Base-by-base conservation (phyloP, 2,888 invertebrate species). In the Drosophila conformis region DNA sequence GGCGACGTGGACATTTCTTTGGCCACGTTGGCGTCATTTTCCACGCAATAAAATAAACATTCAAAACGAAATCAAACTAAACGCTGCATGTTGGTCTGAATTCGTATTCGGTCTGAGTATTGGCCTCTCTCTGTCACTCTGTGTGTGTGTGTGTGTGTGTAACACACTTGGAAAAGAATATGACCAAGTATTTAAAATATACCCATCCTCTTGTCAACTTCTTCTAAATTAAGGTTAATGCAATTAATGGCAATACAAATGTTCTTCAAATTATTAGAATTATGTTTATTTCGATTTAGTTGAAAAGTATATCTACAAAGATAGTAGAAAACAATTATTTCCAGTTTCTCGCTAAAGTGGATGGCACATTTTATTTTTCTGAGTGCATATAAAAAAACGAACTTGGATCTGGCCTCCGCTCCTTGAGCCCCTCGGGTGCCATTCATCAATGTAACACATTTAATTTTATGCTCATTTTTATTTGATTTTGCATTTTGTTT, bases 1-100 rank as follows among this genome's bases (percentile, higher is more conserved):
- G 75, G 71, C 74, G 72, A 76, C 80, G 79, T 75, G 67, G 68
- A 89, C 87, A 84, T 85, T 90, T 90, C 82, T 82, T 91, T 90
- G 91, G 91, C 92, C 92, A 91, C 89, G 87, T 91, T 91, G 91
- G 91, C 91, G 91, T 91, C 91, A 89, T 92, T 91, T 92, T 90
- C 92, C 89, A 85, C 89, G 89, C 91, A 91, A 91, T 91, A 91
- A 92, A 91, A 92, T 90, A 91, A 92, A 81, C 91, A 92, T 91
- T 92, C 83, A 87, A 90, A 92, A 82, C 83, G 87, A 90, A 91
- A 91, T 91, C 90, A 91, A 90, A 78, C 83, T 91, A 92, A 91
- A 91, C 86, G 91, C 75, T 89, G 73, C 78, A 80, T 65, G 72
- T 68, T 76, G 79, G 11, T 33, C 33, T 33, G 33, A 33, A 33